Conservation (phyloP, 2,888 invertebrate species). For the Hetaerina titia region DNA sequence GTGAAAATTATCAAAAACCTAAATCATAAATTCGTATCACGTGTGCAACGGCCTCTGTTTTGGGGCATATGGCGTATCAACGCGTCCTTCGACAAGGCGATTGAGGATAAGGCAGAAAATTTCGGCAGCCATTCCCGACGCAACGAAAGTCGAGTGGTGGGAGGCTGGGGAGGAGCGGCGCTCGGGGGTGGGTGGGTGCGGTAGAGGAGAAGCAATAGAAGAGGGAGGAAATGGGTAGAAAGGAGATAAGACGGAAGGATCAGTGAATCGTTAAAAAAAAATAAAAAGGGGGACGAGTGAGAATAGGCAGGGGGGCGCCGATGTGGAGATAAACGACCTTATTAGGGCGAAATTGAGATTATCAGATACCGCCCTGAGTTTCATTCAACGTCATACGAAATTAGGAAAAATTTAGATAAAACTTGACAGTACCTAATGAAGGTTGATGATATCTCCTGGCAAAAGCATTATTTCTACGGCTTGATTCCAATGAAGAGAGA, state of each 20-base stretch:
- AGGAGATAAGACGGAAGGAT: background rate
- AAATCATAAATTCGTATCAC: conserved; percentile 19
- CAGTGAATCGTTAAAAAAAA: background rate
- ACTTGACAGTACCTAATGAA: background rate
- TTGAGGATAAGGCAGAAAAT: conserved; percentile 8
- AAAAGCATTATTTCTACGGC: background rate
- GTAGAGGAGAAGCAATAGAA: too few species aligned
- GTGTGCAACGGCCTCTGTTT: background rate
- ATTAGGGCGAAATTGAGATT: background rate
- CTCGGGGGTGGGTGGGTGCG: background rate
- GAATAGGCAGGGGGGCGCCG: background rate
- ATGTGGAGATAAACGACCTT: background rate
- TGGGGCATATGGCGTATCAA: conserved; percentile 18
- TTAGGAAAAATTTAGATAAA: background rate
- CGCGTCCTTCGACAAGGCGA: conserved; percentile 15
- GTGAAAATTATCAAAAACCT: conserved; percentile 29
- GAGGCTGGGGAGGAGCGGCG: background rate
- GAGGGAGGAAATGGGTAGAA: too few species aligned
- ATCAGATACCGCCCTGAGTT: background rate
- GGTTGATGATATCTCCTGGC: background rate
- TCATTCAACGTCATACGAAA: background rate
- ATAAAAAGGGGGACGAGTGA: background rate
- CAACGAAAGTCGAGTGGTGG: background rate
- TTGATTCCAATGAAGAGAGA: background rate
- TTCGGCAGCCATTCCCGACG: background rate